Evolutionary conservation across 2,113 vertebrate species (phyloP).

Genomic region (Anthoscopus minutus): DNA sequence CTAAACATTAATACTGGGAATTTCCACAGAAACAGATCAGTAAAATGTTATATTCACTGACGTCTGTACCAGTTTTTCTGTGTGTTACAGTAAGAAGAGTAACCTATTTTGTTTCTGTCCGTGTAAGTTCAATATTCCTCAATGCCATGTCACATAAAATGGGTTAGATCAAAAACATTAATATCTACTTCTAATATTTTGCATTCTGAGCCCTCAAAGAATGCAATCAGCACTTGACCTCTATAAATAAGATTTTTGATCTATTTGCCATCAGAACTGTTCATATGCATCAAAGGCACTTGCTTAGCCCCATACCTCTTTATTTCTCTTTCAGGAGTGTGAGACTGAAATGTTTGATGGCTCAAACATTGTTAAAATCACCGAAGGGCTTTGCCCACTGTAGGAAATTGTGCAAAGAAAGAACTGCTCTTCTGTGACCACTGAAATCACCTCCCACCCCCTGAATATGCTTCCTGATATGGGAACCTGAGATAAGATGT

Average conservation of each 20-base stretch:
- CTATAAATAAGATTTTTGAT: background rate
- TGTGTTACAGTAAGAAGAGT: background rate
- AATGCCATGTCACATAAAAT: background rate
- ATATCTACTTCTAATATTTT: background rate
- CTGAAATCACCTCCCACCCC: accelerated
- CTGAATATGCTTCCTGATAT: background rate
- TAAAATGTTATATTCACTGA: background rate
- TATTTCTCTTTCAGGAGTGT: background rate
- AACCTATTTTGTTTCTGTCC: background rate
- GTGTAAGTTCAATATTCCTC: background rate
- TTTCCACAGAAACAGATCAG: background rate
- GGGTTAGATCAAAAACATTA: background rate
- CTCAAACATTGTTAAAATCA: background rate
- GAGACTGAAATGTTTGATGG: background rate
- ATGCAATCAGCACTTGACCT: background rate
- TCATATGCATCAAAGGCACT: background rate
- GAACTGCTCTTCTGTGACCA: background rate
- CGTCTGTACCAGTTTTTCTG: background rate
- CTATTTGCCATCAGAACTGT: background rate
- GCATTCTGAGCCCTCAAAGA: background rate
- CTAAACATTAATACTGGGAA: background rate
- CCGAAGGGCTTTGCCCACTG: accelerated
- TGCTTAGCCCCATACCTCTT: background rate
- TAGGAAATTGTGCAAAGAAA: background rate
- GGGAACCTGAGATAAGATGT: background rate